Evolutionary conservation across 2,888 invertebrate genomes (phyloP), one percentile per base, ranked within the genome.

Genomic region (Noctua janthina): DNA sequence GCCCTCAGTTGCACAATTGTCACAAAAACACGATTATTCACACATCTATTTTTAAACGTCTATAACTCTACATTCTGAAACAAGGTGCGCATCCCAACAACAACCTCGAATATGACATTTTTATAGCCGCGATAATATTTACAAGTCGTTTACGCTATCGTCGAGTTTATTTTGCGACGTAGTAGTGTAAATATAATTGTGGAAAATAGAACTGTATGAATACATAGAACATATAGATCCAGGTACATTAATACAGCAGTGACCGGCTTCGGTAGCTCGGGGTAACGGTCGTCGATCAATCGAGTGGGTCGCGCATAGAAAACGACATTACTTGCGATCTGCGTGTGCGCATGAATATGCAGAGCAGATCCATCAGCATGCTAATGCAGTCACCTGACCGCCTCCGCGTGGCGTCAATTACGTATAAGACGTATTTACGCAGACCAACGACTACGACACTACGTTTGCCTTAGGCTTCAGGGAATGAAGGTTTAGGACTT

Each of bases 341-440:
- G 87, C 89, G 89, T 89, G 88, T 83, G 84, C 82, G 86, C 89
- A 91, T 93, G 91, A 93, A 93, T 93, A 93, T 93, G 91, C 91
- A 92, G 87, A 90, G 85, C 91, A 90, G 82, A 93, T 92, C 93
- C 90, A 93, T 93, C 93, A 92, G 91, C 90, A 93, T 93, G 91
- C 90, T 92, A 93, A 93, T 93, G 85, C 87, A 90, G 89, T 88
- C 88, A 88, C 89, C 89, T 87, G 89, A 88, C 90, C 87, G 86
- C 90, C 83, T 81, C 84, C 81, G 77, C 79, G 87, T 85, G 82
- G 87, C 86, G 89, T 90, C 84, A 91, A 90, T 92, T 89, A 90
- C 89, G 88, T 78, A 89, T 76, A 77, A 82, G 43, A 74, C 70
- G 86, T 88, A 86, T 89, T 86, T 88, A 89, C 80, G 80, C 82